Evolutionary conservation across 2,797 vertebrate genomes (phyloP).

Genomic region (Epinephelus awoara): DNA sequence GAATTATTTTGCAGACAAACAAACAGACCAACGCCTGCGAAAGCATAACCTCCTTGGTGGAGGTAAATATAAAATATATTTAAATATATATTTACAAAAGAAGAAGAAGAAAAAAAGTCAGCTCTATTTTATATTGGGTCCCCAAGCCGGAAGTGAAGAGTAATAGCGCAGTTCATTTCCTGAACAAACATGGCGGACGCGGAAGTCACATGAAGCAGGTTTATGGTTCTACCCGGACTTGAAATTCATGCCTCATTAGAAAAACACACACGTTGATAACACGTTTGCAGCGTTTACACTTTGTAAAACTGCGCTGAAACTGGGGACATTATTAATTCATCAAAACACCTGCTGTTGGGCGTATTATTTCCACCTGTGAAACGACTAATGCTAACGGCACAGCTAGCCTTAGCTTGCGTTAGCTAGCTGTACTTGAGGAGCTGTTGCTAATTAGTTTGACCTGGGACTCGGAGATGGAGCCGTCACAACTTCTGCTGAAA

Average conservation of each 20-base stretch:
- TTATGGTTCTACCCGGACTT: fast-evolving
- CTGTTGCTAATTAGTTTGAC: neutral
- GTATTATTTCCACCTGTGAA: neutral
- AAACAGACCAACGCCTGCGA: too few relatives aligned
- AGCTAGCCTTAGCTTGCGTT: too few relatives aligned
- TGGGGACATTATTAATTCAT: too few relatives aligned
- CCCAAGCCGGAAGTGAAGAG: neutral
- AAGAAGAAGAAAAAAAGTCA: too few relatives aligned
- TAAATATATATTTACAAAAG: too few relatives aligned
- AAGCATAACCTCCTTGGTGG: too few relatives aligned
- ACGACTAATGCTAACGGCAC: too few relatives aligned
- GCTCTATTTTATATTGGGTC: neutral
- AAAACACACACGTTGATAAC: fast-evolving
- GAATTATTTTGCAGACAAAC: too few relatives aligned
- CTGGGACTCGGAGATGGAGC: too few relatives aligned
- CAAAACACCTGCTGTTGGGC: neutral
- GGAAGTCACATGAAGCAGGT: neutral
- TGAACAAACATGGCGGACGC: neutral
- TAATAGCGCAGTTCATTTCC: neutral
- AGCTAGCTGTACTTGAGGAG: neutral
- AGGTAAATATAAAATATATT: too few relatives aligned
- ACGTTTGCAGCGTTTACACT: neutral
- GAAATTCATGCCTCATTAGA: fast-evolving
- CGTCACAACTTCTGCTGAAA: neutral
- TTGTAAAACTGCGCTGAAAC: neutral